Conservation (phyloP, 2,888 invertebrate genomes). For the Ormyrus thymus region DNA sequence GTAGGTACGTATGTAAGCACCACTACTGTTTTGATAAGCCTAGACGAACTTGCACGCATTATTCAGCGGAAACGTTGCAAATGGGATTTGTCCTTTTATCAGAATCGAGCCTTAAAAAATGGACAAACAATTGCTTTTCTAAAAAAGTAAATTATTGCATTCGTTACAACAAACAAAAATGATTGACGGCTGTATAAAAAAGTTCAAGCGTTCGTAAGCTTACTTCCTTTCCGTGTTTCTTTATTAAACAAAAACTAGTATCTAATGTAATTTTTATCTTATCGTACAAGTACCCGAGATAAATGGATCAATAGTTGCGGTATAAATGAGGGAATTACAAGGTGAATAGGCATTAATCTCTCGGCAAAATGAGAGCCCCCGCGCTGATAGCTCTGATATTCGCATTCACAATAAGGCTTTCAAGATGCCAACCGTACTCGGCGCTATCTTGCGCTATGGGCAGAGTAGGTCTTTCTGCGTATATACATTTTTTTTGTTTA, state of each 20-base stretch:
- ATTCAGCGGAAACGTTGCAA: neutral
- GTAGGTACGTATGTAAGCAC: neutral
- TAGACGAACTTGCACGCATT: conserved; percentile 29
- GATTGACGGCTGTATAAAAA: too few species aligned
- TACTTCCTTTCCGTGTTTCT: too few species aligned
- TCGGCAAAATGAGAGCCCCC: conserved; percentile 32
- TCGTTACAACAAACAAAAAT: too few species aligned
- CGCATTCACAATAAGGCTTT: conserved; percentile 1
- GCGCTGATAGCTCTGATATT: conserved; percentile 12
- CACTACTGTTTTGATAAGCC: conserved; percentile 44
- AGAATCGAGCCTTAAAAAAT: too few species aligned
- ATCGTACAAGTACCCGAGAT: conserved; percentile 34
- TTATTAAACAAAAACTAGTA: conserved; percentile 3
- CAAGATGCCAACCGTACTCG: conserved; percentile 11
- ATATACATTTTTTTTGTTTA: neutral
- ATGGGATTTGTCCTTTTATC: too few species aligned
- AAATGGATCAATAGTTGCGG: conserved; percentile 27
- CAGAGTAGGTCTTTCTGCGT: conserved; percentile 15
- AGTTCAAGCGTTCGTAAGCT: too few species aligned
- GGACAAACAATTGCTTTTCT: too few species aligned
- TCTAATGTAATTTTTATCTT: conserved; percentile 36
- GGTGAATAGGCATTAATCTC: neutral
- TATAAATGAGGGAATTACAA: conserved; percentile 38
- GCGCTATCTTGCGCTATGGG: conserved; percentile 40
- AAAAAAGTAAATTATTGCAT: too few species aligned